Evolutionary conservation across 2,113 vertebrate genomes (phyloP).

Genomic region (Monopterus albus): DNA sequence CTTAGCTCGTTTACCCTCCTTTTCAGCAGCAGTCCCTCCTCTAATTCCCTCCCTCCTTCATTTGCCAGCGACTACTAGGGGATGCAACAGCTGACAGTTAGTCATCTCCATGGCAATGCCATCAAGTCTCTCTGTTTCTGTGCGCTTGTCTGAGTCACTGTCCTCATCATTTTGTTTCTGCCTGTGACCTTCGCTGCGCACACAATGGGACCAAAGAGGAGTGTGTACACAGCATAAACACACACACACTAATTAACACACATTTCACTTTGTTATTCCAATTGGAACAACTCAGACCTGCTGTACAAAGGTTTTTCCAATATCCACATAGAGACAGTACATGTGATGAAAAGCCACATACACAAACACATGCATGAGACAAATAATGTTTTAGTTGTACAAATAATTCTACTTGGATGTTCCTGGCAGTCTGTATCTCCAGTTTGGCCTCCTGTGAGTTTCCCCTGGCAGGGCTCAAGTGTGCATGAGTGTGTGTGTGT

Average conservation of each 20-base stretch:
- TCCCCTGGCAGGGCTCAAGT: conserved; percentile 46
- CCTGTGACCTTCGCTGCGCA: conserved; percentile 54
- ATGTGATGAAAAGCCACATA: not conserved
- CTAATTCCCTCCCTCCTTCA: conserved; percentile 23
- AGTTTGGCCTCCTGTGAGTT: conserved; percentile 53
- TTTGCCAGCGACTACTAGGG: conserved; percentile 62
- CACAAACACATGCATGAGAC: not conserved
- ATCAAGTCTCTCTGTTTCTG: conserved; percentile 44
- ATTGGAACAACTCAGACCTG: not conserved
- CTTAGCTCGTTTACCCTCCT: conserved; percentile 63
- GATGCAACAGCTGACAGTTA: conserved; percentile 61
- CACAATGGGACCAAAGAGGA: conserved; percentile 7
- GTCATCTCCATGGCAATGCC: conserved; percentile 73
- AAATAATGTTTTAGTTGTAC: conserved; percentile 47
- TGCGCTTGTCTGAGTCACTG: conserved; percentile 57
- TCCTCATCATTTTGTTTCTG: conserved; percentile 56
- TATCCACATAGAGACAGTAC: not conserved
- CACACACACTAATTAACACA: not conserved
- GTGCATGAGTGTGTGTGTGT: conserved; percentile 3
- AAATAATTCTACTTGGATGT: conserved; percentile 63
- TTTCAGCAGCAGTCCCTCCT: conserved; percentile 44
- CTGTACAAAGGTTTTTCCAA: not conserved
- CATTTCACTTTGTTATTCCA: conserved; percentile 9
- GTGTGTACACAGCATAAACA: not conserved
- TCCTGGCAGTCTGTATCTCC: conserved; percentile 46